A percentile compares a stretch with the other conserved stretches of the same genome.
Conservation (phyloP, 1,140 invertebrate genomes). For the Aplysia californica region DNA sequence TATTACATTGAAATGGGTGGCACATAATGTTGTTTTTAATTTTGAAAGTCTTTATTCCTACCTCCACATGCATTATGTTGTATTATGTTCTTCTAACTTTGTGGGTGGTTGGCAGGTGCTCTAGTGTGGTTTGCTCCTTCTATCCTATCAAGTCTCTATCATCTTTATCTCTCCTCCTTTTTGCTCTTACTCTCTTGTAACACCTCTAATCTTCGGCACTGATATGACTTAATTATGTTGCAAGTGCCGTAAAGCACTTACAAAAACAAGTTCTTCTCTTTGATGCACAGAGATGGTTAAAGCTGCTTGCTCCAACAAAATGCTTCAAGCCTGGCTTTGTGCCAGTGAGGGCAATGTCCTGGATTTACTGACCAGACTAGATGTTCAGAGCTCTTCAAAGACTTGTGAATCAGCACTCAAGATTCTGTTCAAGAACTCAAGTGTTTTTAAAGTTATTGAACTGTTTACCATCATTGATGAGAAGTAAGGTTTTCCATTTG, state of each 20-base stretch:
- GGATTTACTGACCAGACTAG: slow-evolving; percentile 73
- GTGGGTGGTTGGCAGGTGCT: too few relatives aligned
- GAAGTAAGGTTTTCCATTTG: slow-evolving; percentile 60
- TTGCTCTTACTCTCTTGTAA: too few relatives aligned
- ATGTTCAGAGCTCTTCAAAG: slow-evolving; percentile 72
- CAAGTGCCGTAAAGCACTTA: too few relatives aligned
- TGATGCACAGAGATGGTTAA: slow-evolving; percentile 60
- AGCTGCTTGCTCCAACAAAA: slow-evolving; percentile 51
- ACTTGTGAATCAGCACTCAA: slow-evolving; percentile 66
- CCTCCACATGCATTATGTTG: not conserved
- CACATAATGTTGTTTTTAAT: not conserved
- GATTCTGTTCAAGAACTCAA: slow-evolving; percentile 66
- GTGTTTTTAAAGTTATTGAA: slow-evolving; percentile 54
- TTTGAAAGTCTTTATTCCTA: not conserved
- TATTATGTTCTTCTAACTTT: not conserved
- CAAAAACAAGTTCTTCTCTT: too few relatives aligned
- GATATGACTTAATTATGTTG: too few relatives aligned
- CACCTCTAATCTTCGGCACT: too few relatives aligned
- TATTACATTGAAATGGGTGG: not conserved
- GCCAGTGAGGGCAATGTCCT: slow-evolving; percentile 74
- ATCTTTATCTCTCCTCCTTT: too few relatives aligned
- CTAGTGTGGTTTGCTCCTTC: too few relatives aligned
- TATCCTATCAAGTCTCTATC: too few relatives aligned
- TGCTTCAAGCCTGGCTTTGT: slow-evolving; percentile 76
- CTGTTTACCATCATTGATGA: slow-evolving; percentile 65